Conservation (phyloP, 1,140 invertebrate genomes). For the Popillia japonica region DNA sequence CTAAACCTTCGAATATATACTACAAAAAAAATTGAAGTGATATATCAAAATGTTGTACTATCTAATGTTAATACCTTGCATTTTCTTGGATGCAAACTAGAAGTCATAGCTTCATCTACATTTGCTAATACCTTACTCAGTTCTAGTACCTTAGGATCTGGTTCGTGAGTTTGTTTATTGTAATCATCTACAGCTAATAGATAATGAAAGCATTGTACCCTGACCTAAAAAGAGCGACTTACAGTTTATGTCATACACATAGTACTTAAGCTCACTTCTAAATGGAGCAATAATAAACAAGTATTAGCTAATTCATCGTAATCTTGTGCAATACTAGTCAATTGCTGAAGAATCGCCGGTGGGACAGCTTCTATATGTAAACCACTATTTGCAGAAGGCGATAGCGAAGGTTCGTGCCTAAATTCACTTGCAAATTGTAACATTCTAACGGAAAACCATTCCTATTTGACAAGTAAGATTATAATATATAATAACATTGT, state of each 20-base stretch:
- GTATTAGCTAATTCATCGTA: slow-evolving; percentile 91
- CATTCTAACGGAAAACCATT: slow-evolving; percentile 73
- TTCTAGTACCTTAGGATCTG: slow-evolving; percentile 82
- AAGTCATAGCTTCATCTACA: slow-evolving; percentile 81
- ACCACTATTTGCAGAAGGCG: slow-evolving; percentile 55
- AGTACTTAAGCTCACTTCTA: slow-evolving; percentile 70
- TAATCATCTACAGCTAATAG: slow-evolving; percentile 76
- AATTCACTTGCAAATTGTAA: slow-evolving; percentile 65
- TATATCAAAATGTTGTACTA: not conserved
- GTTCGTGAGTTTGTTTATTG: slow-evolving; percentile 72
- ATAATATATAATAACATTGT: not conserved
- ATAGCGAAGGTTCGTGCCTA: slow-evolving; percentile 58
- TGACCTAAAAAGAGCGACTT: slow-evolving; percentile 63
- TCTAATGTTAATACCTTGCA: slow-evolving; percentile 65
- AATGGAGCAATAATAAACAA: slow-evolving; percentile 88
- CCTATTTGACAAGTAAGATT: slow-evolving; percentile 59
- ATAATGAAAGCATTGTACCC: slow-evolving; percentile 95
- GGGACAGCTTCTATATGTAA: slow-evolving; percentile 48
- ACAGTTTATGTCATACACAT: slow-evolving; percentile 26
- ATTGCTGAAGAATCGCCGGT: slow-evolving; percentile 62
- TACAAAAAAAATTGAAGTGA: slow-evolving; percentile 61
- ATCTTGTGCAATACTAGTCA: slow-evolving; percentile 75
- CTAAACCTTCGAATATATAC: slow-evolving; percentile 95
- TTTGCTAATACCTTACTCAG: slow-evolving; percentile 80
- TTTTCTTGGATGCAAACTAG: slow-evolving; percentile 76